phyloP scores from a whole-genome alignment of 2,888 invertebrate species.

The Coecobrya sp. region DNA sequence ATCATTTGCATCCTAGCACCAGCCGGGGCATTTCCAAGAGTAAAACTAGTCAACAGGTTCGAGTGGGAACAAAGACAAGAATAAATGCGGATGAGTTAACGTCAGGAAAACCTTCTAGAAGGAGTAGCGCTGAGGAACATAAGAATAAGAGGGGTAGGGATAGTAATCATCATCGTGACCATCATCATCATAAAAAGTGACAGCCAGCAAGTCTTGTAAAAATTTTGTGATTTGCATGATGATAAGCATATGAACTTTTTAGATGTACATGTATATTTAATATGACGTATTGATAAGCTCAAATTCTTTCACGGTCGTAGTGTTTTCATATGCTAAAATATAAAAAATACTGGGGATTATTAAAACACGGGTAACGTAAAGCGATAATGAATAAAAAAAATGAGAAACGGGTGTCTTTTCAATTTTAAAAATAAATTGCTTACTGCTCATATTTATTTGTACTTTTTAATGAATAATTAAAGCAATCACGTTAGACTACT shows the following conservation, averaged over 20 bases:
- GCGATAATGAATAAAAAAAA: not conserved
- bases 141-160: not conserved
- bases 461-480: not conserved
- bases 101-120: slow-evolving; percentile 69
- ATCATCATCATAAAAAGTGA: slow-evolving; percentile 44
- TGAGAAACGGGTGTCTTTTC: not conserved
- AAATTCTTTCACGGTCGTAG: not conserved
- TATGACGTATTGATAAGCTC: not conserved
- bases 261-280: not conserved
- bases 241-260: not conserved
- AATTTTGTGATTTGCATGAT: not conserved
- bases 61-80: slow-evolving; percentile 55
- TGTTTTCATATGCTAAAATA: too few relatives aligned
- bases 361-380: too few relatives aligned
- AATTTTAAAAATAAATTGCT: not conserved
- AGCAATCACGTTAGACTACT: not conserved
- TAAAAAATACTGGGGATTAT: too few relatives aligned
- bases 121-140: slow-evolving; percentile 54
- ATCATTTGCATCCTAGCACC: not conserved
- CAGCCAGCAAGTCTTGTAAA: not conserved
- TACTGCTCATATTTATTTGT: not conserved
- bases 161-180: slow-evolving; percentile 22
- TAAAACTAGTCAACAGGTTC: slow-evolving; percentile 61
- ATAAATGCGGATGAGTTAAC: slow-evolving; percentile 38
- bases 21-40: slow-evolving; percentile 49